A percentile compares a stretch with the other conserved stretches of the same genome.
These are phyloP conservation scores for Invenusta paracnida DNA, from an alignment of 2,888 invertebrate species.

Conservation along the genomic window DNA sequence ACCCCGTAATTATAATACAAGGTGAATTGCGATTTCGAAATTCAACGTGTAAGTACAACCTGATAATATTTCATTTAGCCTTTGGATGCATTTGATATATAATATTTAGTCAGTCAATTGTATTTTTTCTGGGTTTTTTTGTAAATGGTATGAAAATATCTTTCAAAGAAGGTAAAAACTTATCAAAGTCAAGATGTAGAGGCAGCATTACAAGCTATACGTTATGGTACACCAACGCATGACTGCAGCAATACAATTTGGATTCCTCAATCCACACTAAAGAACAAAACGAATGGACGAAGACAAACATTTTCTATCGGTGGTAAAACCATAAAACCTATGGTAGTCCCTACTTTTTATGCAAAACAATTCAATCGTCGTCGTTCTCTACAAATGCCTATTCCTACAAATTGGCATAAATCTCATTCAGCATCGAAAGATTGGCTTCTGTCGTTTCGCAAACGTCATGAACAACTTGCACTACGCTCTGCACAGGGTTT, in stretches of 20 bases:
- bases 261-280: background rate
- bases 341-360: background rate
- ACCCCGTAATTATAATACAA: too few species aligned
- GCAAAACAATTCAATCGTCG: conserved; percentile 14
- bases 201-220: conserved; percentile 14
- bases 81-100: background rate
- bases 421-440: conserved; percentile 9
- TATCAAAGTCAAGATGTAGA: background rate
- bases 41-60: too few species aligned
- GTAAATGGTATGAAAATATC: background rate
- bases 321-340: background rate
- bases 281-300: background rate
- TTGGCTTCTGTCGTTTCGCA: background rate
- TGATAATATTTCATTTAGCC: background rate
- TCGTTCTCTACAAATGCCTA: background rate
- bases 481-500: background rate
- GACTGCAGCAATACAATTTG: background rate
- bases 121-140: background rate
- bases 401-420: conserved; percentile 15
- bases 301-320: conserved; percentile 7
- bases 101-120: background rate
- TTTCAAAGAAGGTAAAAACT: background rate
- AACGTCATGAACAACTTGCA: background rate
- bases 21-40: too few species aligned
- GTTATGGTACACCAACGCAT: background rate